Evolutionary conservation across 2,888 invertebrate species (phyloP), one percentile per base, ranked within the genome.

Genomic region (Nemotelus pantherinus): DNA sequence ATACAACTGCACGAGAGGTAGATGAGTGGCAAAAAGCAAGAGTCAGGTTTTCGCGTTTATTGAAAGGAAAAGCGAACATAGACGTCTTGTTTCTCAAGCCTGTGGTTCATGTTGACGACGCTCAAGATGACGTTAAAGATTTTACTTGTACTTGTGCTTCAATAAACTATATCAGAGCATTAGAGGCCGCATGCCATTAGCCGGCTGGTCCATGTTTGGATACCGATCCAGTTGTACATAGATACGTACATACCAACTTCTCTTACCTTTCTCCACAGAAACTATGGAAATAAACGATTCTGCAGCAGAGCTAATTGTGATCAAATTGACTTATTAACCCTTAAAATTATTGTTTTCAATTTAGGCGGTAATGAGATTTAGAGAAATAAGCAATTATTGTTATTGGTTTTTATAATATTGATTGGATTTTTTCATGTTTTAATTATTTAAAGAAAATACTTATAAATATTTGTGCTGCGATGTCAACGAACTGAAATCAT

Each of bases 181-280:
- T n/a, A 0, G 50, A 68, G 43, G 45, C 41, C 6, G 72, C 55
- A n/a, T 44, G 70, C 68, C 67, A 39, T 50, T 50, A 5, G 3
- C 10, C 41, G 5, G 41, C 2, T 70, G 39, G 55, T 55, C 70
- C 53, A 70, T 53, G 44, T 43, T 25, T 43, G n/a, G 55, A 70
- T 68, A 55, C 70, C 70, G 70, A 70, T 70, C 70, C 70, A 74
- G 74, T 41, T 60, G 60, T 60, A 25, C 25, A 25, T 25, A 25
- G 25, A 25, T 25, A 25, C 25, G 25, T 25, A 25, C 25, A 25
- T 25, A 25, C 25, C 25, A 25, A 25, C 25, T 60, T 74, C 57
- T 74, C 60, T 63, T 74, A 48, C 74, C 74, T 74, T 74, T 74
- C 74, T 74, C 74, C 63, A n/a, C 41, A 50, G 48, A 63, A 68